Conservation (phyloP, 37 sponge, comb jelly and placozoan species). For the Geodia barretti region DNA sequence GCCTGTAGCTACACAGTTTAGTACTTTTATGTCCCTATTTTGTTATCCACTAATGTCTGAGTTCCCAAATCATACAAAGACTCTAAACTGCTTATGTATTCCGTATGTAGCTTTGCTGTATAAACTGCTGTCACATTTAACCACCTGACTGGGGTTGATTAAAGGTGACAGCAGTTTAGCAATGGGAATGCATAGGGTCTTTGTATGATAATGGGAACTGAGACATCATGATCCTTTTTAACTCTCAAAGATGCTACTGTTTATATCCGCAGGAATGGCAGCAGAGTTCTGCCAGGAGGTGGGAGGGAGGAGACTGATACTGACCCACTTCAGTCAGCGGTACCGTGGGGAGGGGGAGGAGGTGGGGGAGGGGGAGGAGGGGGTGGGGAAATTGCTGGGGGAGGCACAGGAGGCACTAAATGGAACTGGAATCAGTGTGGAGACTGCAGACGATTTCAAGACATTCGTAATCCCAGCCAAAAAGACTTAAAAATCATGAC, state of each 20-base stretch:
- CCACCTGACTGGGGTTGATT: too few species aligned
- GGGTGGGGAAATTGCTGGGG: constrained; percentile 25
- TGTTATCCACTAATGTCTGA: too few species aligned
- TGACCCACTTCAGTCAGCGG: constrained; percentile 91
- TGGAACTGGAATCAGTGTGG: constrained; percentile 1
- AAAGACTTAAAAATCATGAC: not conserved
- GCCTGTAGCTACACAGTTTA: too few species aligned
- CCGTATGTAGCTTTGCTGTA: too few species aligned
- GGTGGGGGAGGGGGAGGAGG: constrained; percentile 26
- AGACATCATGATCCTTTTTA: too few species aligned
- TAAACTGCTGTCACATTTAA: too few species aligned
- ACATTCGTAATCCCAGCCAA: constrained; percentile 34
- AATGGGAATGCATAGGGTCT: too few species aligned
- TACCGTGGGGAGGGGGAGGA: constrained; percentile 56
- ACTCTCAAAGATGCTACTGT: not conserved
- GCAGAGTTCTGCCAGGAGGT: constrained; percentile 63
- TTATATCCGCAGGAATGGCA: constrained; percentile 71
- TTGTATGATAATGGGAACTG: too few species aligned
- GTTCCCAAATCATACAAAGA: too few species aligned
- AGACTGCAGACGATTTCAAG: constrained; percentile 68
- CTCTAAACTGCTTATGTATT: too few species aligned
- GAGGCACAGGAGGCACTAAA: constrained; percentile 34
- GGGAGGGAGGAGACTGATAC: constrained; percentile 57
- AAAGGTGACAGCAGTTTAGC: too few species aligned
- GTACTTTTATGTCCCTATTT: too few species aligned